These are phyloP conservation scores for Ciona savignyi DNA, from an alignment of 23 tunicate species.

Conservation along the genomic window DNA sequence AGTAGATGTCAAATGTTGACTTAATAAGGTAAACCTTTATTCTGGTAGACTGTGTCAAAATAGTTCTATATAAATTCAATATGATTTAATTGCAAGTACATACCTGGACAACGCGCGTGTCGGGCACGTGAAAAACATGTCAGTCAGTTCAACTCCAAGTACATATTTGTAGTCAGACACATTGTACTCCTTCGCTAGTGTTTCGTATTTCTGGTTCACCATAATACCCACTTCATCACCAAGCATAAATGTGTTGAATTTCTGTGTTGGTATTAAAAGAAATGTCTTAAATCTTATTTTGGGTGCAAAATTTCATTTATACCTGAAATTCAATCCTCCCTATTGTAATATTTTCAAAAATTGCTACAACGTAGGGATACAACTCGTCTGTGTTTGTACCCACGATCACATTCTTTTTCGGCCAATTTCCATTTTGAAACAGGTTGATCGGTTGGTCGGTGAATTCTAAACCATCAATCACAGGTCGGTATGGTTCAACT, in stretches of 20 bases:
- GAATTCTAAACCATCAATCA: conserved; percentile 69
- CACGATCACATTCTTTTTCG: conserved; percentile 43
- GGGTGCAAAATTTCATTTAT: neutral
- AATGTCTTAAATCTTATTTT: neutral
- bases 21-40: too few relatives aligned
- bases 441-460: conserved; percentile 62
- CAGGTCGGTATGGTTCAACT: conserved; percentile 77
- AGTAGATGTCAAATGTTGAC: too few relatives aligned
- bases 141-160: conserved; percentile 42
- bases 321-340: neutral
- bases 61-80: too few relatives aligned
- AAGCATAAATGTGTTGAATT: conserved; percentile 15
- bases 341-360: too few relatives aligned
- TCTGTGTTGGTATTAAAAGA: conserved; percentile 7
- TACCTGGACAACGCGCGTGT: conserved; percentile 59
- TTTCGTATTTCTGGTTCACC: conserved; percentile 27
- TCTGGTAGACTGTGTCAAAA: too few relatives aligned
- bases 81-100: too few relatives aligned
- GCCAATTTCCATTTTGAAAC: conserved; percentile 61
- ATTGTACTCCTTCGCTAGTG: conserved; percentile 12
- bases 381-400: conserved; percentile 13
- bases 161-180: conserved; percentile 19
- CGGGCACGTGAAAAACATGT: conserved; percentile 53
- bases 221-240: conserved; percentile 35
- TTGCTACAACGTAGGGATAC: neutral